Evolutionary conservation across 2,113 vertebrate species (phyloP).

Genomic region (Porphyrio hochstetteri): DNA sequence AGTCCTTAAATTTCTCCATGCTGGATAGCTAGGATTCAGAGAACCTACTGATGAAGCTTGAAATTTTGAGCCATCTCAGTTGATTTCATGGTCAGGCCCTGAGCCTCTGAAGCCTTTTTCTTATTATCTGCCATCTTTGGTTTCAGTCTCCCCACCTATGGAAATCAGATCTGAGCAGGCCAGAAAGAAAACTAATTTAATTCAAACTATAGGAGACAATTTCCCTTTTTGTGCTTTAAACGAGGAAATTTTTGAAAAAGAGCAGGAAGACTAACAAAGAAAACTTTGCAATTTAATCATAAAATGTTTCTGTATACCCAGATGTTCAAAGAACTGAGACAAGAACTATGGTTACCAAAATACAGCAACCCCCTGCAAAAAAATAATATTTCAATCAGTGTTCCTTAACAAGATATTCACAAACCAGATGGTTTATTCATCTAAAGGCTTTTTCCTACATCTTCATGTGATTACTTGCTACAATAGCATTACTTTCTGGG

Average conservation of each 20-base stretch:
- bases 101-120: background rate
- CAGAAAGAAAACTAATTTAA: background rate
- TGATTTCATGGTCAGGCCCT: background rate
- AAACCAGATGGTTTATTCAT: slow-evolving; percentile 2
- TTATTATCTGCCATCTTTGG: background rate
- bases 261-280: background rate
- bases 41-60: background rate
- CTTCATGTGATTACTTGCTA: slow-evolving; percentile 17
- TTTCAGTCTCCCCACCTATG: background rate
- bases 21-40: background rate
- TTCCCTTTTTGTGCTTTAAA: background rate
- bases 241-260: background rate
- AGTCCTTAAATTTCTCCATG: background rate
- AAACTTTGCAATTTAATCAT: background rate
- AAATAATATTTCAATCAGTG: slow-evolving; percentile 31
- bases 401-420: slow-evolving; percentile 19
- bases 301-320: background rate
- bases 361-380: background rate
- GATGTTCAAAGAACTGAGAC: slow-evolving; percentile 2
- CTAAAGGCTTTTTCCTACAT: background rate
- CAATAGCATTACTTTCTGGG: background rate
- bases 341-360: background rate
- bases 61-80: background rate
- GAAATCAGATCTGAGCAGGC: background rate
- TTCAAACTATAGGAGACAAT: background rate